phyloP scores from a whole-genome alignment of 2,113 vertebrate species.

The Cercocebus atys region DNA sequence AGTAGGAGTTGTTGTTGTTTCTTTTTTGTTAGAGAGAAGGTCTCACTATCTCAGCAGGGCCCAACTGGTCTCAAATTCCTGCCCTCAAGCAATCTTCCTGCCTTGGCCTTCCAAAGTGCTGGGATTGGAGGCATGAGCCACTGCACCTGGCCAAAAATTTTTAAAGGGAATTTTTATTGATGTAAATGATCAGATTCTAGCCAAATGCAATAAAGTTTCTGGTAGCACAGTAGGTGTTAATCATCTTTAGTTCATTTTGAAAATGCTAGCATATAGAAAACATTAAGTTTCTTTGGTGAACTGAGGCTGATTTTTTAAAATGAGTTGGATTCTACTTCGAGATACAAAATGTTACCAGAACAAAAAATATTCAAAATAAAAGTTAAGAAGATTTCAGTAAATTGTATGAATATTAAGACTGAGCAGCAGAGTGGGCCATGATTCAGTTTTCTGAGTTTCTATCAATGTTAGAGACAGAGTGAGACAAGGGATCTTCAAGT shows the following conservation, averaged over 20 bases:
- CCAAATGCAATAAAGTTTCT: not conserved
- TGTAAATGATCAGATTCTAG: not conserved
- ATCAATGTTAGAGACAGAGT: not conserved
- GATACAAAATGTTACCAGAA: not conserved
- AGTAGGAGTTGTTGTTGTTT: too few relatives aligned
- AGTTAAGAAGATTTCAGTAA: not conserved
- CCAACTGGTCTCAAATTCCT: too few relatives aligned
- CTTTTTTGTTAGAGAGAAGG: too few relatives aligned
- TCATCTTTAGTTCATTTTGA: not conserved
- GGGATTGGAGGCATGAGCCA: too few relatives aligned
- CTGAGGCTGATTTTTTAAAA: not conserved
- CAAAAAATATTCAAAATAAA: not conserved
- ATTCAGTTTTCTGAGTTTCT: not conserved
- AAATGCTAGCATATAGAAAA: not conserved
- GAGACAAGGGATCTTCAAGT: not conserved
- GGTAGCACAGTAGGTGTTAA: not conserved
- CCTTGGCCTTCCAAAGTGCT: too few relatives aligned
- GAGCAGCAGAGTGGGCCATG: not conserved
- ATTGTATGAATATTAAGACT: not conserved
- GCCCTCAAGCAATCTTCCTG: too few relatives aligned
- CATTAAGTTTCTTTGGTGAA: not conserved
- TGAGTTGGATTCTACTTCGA: not conserved
- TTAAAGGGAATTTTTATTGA: not conserved
- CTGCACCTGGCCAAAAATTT: not conserved
- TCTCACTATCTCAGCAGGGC: too few relatives aligned